Percentiles rank a stretch among this genome's conserved stretches.
phyloP scores from a whole-genome alignment of 1,140 invertebrate species.

The Pseudomyrmex concolor region DNA sequence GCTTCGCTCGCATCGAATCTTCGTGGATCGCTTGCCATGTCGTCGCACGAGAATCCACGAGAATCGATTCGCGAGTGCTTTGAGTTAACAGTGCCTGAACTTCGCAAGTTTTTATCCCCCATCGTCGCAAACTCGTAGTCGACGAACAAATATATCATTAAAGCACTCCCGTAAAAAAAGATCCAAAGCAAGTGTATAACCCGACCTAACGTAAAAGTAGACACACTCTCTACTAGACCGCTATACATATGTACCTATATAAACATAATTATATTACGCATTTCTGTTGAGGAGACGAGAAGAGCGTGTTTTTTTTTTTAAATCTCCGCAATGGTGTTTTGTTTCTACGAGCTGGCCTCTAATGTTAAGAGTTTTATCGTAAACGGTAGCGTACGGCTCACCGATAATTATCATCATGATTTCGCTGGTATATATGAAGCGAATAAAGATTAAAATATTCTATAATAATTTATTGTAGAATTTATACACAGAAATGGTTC shows the following conservation, averaged over 20 bases:
- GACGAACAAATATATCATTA: constrained; percentile 26
- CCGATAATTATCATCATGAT: constrained; percentile 60
- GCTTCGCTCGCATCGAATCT: constrained; percentile 27
- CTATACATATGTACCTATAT: constrained; percentile 51
- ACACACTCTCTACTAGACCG: constrained; percentile 40
- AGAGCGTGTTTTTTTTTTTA: neutral
- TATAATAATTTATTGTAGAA: constrained; percentile 13
- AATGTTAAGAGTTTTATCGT: constrained; percentile 60
- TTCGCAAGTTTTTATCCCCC: constrained; percentile 65
- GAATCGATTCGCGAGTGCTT: constrained; percentile 63
- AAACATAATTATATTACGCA: constrained; percentile 36
- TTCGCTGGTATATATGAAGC: neutral
- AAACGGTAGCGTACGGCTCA: constrained; percentile 53
- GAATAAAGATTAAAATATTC: neutral
- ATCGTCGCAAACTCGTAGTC: constrained; percentile 45
- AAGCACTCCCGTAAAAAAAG: constrained; percentile 35
- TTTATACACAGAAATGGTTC: neutral
- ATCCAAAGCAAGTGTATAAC: constrained; percentile 36
- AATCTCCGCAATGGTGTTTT: constrained; percentile 52
- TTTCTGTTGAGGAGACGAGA: constrained; percentile 37
- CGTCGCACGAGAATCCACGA: constrained; percentile 52
- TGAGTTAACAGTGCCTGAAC: constrained; percentile 78
- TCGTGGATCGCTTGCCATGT: constrained; percentile 34
- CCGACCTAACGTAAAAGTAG: constrained; percentile 50
- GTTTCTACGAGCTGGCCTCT: constrained; percentile 72